Base-by-base conservation (phyloP, 2,113 vertebrate genomes). In the Elachura formosa region DNA sequence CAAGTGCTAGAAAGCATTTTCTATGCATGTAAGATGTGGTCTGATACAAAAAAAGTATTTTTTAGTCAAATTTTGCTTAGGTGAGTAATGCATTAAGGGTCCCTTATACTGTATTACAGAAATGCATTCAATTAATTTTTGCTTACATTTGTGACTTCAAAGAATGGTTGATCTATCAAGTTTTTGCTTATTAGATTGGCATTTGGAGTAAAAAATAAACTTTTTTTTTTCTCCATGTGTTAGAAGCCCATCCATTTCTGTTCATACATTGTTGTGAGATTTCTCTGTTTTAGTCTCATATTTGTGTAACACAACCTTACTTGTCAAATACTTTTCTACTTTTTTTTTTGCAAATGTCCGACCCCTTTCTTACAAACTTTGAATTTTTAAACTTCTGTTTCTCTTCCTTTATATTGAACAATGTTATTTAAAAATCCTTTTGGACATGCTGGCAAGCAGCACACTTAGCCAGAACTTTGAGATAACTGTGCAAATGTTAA, bases 41-140 rank as follows among this genome's bases (percentile, higher is more conserved):
- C 31, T 93, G 67, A 75, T 87, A 63, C 12, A 81, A 82, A 94
- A 90, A 49, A 63, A 68, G 36, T 59, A 74, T 21, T 89, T 95
- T 90, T 94, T 71, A 95, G 52, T 87, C 62, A 84, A 54, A 29
- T 3, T 88, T 97, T 81, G 66, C 92, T 97, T 89, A 88, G 56
- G 72, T 77, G 87, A 82, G 58, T 51, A 81, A 51, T 29, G 46
- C 88, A 86, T 79, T 72, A 43, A 49, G 8, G 8, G 3, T 31
- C 14, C 4, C 12, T 55, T 79, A 79, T 48, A 10, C 20, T n/a
- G 21, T 38, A 56, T 61, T 81, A 43, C 52, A 52, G 24, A 85
- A 79, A 66, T 12, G 33, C 21, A 33, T 76, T 81, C 55, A 77
- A 46, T 62, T 80, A 14, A 31, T n/a, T 92, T 93, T 88, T 24